A percentile compares a stretch with the other conserved stretches of the same genome.
Conservation (phyloP, 2,797 vertebrate genomes). For the Mus minutoides region DNA sequence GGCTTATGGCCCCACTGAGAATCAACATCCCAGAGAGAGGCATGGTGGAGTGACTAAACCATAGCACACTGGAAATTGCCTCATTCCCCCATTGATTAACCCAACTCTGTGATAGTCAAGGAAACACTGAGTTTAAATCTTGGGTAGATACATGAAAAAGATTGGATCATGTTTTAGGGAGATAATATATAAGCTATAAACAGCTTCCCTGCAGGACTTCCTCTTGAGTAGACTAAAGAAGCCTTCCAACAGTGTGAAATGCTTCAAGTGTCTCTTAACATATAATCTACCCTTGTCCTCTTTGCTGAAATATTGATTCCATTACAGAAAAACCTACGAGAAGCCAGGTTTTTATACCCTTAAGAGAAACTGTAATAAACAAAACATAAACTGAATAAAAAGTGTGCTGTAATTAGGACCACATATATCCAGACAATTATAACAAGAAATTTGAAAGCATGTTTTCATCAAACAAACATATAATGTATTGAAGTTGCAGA, state of each 20-base stretch:
- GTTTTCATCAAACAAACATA: background rate
- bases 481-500: background rate
- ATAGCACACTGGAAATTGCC: background rate
- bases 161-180: background rate
- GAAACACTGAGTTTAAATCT: background rate
- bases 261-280: background rate
- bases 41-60: background rate
- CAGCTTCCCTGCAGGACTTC: background rate
- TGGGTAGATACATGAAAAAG: background rate
- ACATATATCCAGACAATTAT: background rate
- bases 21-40: background rate
- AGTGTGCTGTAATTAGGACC: background rate
- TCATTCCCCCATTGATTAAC: background rate
- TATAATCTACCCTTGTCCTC: background rate
- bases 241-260: background rate
- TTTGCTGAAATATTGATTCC: background rate
- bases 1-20: background rate
- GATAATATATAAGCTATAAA: background rate
- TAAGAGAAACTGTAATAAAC: background rate
- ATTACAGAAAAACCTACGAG: background rate
- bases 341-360: background rate
- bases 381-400: background rate
- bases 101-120: background rate
- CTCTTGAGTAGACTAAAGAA: conserved; percentile 16
- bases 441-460: background rate